phyloP scores from a whole-genome alignment of 2,888 invertebrate species.

The Drosophila cognata region DNA sequence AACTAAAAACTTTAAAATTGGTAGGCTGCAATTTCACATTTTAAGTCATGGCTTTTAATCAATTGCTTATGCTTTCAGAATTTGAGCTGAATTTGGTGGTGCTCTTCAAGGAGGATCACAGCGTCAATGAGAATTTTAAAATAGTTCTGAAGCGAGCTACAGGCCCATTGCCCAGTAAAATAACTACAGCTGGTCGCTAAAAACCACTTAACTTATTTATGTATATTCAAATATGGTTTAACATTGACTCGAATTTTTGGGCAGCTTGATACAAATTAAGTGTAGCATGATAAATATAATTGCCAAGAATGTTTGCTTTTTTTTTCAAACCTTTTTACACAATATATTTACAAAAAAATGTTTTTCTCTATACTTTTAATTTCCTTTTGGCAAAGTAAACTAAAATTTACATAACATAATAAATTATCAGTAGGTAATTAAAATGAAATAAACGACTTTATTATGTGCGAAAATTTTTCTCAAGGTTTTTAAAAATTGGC shows the following conservation, averaged over 20 bases:
- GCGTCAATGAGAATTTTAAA: slow-evolving; percentile 97
- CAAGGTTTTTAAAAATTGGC: neutral
- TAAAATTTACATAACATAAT: neutral
- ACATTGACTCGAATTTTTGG: neutral
- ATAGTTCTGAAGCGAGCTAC: slow-evolving; percentile 76
- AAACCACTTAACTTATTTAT: slow-evolving; percentile 7
- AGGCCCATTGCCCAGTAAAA: slow-evolving; percentile 49
- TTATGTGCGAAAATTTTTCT: neutral
- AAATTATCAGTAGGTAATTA: neutral
- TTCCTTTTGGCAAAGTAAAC: neutral
- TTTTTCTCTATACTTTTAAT: neutral
- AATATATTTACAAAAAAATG: neutral
- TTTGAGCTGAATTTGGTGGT: slow-evolving; percentile 97
- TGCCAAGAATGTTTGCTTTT: slow-evolving; percentile 1
- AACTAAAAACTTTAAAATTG: slow-evolving; percentile 97
- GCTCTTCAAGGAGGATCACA: slow-evolving; percentile 96
- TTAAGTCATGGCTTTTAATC: slow-evolving; percentile 1
- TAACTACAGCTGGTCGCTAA: slow-evolving; percentile 57
- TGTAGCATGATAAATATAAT: neutral
- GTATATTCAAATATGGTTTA: neutral
- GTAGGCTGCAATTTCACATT: slow-evolving; percentile 85
- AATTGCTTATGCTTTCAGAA: slow-evolving; percentile 88
- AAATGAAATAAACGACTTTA: neutral
- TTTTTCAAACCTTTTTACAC: neutral
- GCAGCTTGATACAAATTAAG: neutral